Percentiles rank a stretch among this genome's conserved stretches.
These are phyloP conservation scores for Girardia tigrina DNA, from an alignment of 2,888 invertebrate species.

Conservation along the genomic window DNA sequence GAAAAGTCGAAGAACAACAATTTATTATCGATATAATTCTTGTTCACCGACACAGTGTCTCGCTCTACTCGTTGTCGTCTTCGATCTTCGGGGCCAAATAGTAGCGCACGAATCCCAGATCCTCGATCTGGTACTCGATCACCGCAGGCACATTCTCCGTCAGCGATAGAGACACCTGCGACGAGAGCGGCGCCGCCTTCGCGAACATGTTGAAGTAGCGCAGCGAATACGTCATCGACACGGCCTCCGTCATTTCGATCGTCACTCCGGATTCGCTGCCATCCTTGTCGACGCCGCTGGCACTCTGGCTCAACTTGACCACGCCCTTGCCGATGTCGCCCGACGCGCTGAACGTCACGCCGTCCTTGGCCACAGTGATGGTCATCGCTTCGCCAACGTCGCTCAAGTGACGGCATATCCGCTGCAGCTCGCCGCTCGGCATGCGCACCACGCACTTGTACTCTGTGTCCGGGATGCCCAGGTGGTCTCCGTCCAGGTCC, in stretches of 20 bases:
- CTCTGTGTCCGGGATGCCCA: constrained; percentile 90
- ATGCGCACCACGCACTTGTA: constrained; percentile 89
- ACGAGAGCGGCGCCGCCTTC: constrained; percentile 80
- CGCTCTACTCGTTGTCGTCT: no score
- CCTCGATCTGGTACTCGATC: constrained; percentile 85
- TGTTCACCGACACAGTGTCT: no score
- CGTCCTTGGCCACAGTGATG: constrained; percentile 89
- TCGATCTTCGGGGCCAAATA: constrained; percentile 98
- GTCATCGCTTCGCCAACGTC: constrained; percentile 96
- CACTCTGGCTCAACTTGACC: constrained; percentile 76
- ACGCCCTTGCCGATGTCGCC: constrained; percentile 77
- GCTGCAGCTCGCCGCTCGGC: constrained; percentile 85
- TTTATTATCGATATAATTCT: no score
- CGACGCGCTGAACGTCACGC: constrained; percentile 77
- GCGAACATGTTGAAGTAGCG: constrained; percentile 92
- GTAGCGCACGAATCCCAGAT: constrained; percentile 85
- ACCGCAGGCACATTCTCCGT: constrained; percentile 81
- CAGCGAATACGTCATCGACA: constrained; percentile 78
- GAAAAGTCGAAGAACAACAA: no score
- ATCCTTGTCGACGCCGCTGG: constrained; percentile 72
- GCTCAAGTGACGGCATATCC: constrained; percentile 84
- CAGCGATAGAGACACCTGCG: constrained; percentile 74
- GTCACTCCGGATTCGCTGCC: constrained; percentile 84
- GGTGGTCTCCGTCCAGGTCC: constrained; percentile 93
- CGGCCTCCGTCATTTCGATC: constrained; percentile 93